Evolutionary conservation across 2,113 vertebrate genomes (phyloP).

Genomic region (Pseudolaguvia tuberculata): DNA sequence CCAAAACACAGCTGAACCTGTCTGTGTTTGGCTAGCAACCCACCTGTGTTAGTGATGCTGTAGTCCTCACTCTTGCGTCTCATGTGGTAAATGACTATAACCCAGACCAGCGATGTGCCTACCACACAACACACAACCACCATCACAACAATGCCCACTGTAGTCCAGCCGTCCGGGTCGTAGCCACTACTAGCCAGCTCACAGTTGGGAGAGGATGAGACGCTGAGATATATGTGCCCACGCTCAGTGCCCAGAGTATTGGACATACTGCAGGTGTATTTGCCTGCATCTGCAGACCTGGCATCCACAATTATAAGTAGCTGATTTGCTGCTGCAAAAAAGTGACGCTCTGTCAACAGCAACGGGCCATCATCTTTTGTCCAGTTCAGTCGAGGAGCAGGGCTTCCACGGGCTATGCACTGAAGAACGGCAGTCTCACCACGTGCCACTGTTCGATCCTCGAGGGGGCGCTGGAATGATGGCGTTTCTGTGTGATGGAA

Average conservation of each 20-base stretch:
- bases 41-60: slow-evolving; percentile 90
- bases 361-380: slow-evolving; percentile 91
- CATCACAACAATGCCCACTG: slow-evolving; percentile 93
- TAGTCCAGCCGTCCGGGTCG: slow-evolving; percentile 88
- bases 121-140: slow-evolving; percentile 98
- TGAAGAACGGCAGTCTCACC: slow-evolving; percentile 92
- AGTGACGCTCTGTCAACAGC: slow-evolving; percentile 89
- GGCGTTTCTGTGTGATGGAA: slow-evolving; percentile 79
- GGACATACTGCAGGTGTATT: slow-evolving; percentile 95
- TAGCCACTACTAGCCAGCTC: slow-evolving; percentile 73
- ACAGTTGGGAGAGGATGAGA: slow-evolving; percentile 86
- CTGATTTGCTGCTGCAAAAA: slow-evolving; percentile 93
- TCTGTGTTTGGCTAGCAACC: background rate
- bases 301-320: slow-evolving; percentile 92
- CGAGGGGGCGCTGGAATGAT: slow-evolving; percentile 84
- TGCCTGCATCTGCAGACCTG: slow-evolving; percentile 81
- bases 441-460: slow-evolving; percentile 86
- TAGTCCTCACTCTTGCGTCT: slow-evolving; percentile 84
- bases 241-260: slow-evolving; percentile 90
- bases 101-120: slow-evolving; percentile 96
- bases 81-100: slow-evolving; percentile 98
- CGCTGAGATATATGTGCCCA: slow-evolving; percentile 81
- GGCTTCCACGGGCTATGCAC: slow-evolving; percentile 92
- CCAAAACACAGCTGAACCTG: background rate
- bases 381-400: slow-evolving; percentile 87